Percentiles rank a stretch among this genome's conserved stretches.
Evolutionary conservation across 2,797 vertebrate species (phyloP).

Genomic region (Enteromius treurensis): DNA sequence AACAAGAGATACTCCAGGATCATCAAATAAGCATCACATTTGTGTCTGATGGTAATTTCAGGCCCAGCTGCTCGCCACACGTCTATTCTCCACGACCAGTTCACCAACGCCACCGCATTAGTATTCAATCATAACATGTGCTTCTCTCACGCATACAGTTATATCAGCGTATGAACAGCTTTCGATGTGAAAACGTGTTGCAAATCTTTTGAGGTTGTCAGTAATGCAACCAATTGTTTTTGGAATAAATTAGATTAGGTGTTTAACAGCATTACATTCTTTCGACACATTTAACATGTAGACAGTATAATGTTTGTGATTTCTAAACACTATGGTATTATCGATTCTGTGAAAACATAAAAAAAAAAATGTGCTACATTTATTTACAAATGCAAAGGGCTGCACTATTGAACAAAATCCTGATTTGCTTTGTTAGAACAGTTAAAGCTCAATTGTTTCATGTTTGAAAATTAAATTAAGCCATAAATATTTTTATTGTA

Average conservation of each 20-base stretch:
- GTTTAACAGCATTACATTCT: background rate
- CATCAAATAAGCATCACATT: conserved; percentile 9
- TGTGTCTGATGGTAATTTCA: conserved; percentile 24
- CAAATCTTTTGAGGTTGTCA: background rate
- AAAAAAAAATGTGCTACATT: background rate
- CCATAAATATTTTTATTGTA: background rate
- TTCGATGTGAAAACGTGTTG: background rate
- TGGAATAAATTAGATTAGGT: background rate
- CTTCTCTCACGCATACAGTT: background rate
- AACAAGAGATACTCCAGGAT: conserved; percentile 21
- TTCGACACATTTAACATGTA: background rate
- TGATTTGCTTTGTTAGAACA: background rate
- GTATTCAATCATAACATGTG: background rate
- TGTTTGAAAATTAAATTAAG: background rate
- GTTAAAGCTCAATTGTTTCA: background rate
- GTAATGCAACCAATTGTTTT: too few relatives aligned
- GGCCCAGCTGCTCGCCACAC: background rate
- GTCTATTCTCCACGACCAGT: background rate
- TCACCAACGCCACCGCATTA: background rate
- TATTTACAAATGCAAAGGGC: background rate
- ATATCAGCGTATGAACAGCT: background rate
- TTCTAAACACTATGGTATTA: background rate
- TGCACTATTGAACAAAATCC: background rate
- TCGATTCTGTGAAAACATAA: background rate
- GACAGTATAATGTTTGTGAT: background rate